Percentiles rank a stretch among this genome's conserved stretches.
These are phyloP conservation scores for Scaptodrosophila lebanonensis DNA, from an alignment of 1,140 invertebrate genomes.

Conservation along the genomic window DNA sequence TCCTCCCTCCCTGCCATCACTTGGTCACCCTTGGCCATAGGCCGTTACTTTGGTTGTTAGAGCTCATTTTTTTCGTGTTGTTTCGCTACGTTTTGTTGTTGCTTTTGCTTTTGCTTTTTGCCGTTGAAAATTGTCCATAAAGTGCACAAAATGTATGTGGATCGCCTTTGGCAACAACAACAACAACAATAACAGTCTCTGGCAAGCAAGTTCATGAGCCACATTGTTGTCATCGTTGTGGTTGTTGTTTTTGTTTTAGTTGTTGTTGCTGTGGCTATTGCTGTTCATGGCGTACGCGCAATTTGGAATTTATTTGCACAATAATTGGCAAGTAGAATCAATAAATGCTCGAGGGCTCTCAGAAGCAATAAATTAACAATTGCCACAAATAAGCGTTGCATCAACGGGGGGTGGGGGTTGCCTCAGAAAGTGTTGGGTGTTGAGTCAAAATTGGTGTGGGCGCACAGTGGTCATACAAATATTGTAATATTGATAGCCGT, in stretches of 20 bases:
- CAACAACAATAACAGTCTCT: constrained; percentile 15
- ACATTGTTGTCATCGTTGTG: constrained; percentile 32
- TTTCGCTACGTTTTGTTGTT: too few species aligned
- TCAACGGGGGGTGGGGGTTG: neutral
- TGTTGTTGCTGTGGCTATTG: constrained; percentile 7
- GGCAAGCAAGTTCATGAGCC: constrained; percentile 40
- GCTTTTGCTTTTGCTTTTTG: neutral
- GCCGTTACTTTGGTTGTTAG: too few species aligned
- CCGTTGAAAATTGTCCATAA: constrained; percentile 58
- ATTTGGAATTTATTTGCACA: constrained; percentile 72
- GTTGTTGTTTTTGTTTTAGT: constrained; percentile 1
- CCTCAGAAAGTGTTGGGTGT: neutral
- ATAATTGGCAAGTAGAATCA: constrained; percentile 72
- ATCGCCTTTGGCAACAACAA: constrained; percentile 45
- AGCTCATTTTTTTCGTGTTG: too few species aligned
- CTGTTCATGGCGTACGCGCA: constrained; percentile 53
- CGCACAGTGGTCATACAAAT: too few species aligned
- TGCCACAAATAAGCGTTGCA: constrained; percentile 30
- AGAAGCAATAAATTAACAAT: constrained; percentile 65
- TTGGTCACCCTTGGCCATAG: too few species aligned
- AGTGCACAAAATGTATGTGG: constrained; percentile 61
- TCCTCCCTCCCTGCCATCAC: too few species aligned
- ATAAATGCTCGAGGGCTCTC: constrained; percentile 59
- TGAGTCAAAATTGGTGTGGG: too few species aligned
- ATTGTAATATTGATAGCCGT: too few species aligned